Evolutionary conservation across 2,113 vertebrate genomes (phyloP).

Genomic region (Myiozetetes cayanensis): DNA sequence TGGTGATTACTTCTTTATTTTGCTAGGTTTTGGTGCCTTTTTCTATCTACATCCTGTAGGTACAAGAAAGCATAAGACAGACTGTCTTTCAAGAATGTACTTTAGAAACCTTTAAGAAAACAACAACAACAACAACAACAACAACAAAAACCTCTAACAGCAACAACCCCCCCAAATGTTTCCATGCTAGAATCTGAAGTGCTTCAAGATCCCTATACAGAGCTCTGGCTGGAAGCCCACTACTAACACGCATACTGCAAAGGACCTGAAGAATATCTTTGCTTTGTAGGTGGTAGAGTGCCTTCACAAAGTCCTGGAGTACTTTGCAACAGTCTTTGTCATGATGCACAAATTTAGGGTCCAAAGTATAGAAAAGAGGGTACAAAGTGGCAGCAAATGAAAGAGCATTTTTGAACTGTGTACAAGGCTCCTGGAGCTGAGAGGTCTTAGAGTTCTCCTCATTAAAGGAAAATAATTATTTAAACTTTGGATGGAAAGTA

Average conservation of each 20-base stretch:
- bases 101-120: neutral
- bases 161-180: neutral
- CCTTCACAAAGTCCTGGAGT: constrained; percentile 27
- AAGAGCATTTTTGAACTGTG: neutral
- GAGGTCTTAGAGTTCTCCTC: neutral
- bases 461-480: neutral
- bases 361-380: neutral
- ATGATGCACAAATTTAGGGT: constrained; percentile 26
- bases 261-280: neutral
- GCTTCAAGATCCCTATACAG: constrained; percentile 9
- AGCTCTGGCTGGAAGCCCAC: constrained; percentile 1
- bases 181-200: constrained; percentile 40
- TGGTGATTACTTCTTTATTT: neutral
- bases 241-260: neutral
- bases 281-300: constrained; percentile 32
- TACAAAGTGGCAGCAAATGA: constrained; percentile 12
- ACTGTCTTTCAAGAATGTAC: neutral
- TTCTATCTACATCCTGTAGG: neutral
- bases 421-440: neutral
- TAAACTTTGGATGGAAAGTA: neutral
- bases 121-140: neutral
- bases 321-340: constrained; percentile 24
- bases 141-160: neutral
- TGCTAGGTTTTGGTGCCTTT: constrained; percentile 22
- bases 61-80: constrained; percentile 43